A percentile compares a stretch with the other conserved stretches of the same genome.
Evolutionary conservation across 2,797 vertebrate genomes (phyloP).

Genomic region (Scomberomorus guttatus): DNA sequence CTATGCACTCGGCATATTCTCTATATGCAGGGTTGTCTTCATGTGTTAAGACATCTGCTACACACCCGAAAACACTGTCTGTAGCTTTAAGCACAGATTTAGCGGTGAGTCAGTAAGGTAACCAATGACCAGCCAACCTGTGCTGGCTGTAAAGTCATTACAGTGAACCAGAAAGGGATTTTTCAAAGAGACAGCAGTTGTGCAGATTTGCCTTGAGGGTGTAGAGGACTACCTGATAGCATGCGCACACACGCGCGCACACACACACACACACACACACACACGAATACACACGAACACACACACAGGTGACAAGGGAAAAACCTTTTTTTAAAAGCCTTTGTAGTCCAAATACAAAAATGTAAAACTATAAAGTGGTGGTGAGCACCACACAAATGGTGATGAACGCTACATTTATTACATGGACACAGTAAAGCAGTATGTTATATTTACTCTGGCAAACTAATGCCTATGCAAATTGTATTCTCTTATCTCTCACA

Average conservation of each 20-base stretch:
- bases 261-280: constrained; percentile 13
- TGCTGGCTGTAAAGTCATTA: constrained; percentile 38
- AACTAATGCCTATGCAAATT: constrained; percentile 20
- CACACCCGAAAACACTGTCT: constrained; percentile 40
- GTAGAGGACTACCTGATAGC: constrained; percentile 62
- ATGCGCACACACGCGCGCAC: constrained; percentile 5
- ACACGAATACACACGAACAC: constrained; percentile 3
- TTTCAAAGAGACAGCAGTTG: constrained; percentile 9
- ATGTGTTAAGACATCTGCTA: constrained; percentile 12
- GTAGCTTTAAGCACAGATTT: constrained; percentile 34
- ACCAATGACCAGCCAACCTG: constrained; percentile 38
- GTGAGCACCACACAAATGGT: neutral
- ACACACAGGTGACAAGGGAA: constrained; percentile 15
- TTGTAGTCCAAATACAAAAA: neutral
- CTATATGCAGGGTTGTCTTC: constrained; percentile 20
- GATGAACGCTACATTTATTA: neutral
- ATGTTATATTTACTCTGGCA: neutral
- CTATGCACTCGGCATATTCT: constrained; percentile 15
- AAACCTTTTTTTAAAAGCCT: neutral
- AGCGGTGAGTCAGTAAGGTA: constrained; percentile 22
- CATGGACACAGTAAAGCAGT: neutral
- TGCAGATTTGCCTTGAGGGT: constrained; percentile 63
- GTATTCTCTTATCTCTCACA: constrained; percentile 21
- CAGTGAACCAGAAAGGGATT: constrained; percentile 27
- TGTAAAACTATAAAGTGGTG: neutral